A percentile compares a stretch with the other conserved stretches of the same genome.
Conservation (phyloP, 1,140 invertebrate species). For the Drosophila persimilis region DNA sequence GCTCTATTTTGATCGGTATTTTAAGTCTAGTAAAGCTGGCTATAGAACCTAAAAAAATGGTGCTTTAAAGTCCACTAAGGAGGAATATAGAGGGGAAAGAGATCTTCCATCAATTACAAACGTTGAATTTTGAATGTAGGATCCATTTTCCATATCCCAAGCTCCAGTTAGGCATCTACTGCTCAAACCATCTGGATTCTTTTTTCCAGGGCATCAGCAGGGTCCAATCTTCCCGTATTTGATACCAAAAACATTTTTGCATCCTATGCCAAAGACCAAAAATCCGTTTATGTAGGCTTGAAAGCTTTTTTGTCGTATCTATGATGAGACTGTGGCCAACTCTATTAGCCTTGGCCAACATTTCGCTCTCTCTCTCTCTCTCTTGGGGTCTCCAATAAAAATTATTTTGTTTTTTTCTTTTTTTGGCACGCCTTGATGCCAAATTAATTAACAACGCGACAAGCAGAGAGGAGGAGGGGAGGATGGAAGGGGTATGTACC, state of each 20-base stretch:
- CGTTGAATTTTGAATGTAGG: too few relatives aligned
- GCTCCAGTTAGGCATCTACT: too few relatives aligned
- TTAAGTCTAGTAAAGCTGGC: background rate
- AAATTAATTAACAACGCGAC: conserved; percentile 65
- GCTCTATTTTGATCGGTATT: background rate
- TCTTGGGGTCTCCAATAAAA: conserved; percentile 31
- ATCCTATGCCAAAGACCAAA: background rate
- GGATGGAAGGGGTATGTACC: conserved; percentile 8
- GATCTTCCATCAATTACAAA: too few relatives aligned
- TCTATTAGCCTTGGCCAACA: conserved; percentile 13
- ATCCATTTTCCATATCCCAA: too few relatives aligned
- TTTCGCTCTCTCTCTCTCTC: background rate
- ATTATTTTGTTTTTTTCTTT: conserved; percentile 31
- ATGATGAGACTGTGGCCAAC: conserved; percentile 4
- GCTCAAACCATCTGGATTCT: too few relatives aligned
- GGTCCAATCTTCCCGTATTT: too few relatives aligned
- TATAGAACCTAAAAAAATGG: too few relatives aligned
- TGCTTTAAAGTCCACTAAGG: too few relatives aligned
- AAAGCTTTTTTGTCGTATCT: background rate
- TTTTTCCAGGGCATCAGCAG: too few relatives aligned
- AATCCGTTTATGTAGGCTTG: conserved; percentile 1
- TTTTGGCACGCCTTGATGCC: conserved; percentile 52
- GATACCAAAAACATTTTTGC: too few relatives aligned
- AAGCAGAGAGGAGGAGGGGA: background rate
- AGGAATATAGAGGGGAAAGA: too few relatives aligned